These are phyloP conservation scores for Synergus laeviventris DNA, from an alignment of 2,888 invertebrate species.

Conservation along the genomic window DNA sequence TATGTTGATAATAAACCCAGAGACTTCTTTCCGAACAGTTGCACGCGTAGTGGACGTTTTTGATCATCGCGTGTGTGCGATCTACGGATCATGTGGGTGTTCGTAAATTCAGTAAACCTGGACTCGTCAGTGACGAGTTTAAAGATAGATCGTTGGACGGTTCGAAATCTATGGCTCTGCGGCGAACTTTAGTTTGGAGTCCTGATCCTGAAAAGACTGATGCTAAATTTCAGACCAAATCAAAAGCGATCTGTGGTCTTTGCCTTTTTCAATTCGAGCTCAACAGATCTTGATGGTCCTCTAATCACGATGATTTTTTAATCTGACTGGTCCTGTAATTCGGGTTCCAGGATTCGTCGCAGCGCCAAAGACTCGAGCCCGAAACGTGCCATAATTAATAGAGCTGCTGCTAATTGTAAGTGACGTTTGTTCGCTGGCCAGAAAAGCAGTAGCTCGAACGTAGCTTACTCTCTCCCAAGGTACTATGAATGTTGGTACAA, in stretches of 20 bases:
- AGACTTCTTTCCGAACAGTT: conserved; percentile 29
- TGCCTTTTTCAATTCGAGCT: conserved; percentile 33
- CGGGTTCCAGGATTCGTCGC: conserved; percentile 34
- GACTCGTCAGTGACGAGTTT: conserved; percentile 28
- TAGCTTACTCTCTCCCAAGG: conserved; percentile 55
- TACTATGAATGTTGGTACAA: conserved; percentile 67
- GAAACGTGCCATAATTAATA: conserved; percentile 72
- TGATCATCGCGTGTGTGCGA: neutral
- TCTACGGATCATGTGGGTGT: conserved; percentile 5
- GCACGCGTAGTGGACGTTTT: conserved; percentile 21
- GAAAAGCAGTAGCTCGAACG: conserved; percentile 40
- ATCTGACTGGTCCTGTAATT: neutral
- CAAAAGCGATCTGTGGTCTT: conserved; percentile 30
- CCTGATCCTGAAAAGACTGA: conserved; percentile 29
- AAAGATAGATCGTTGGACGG: conserved; percentile 31
- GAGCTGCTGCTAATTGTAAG: conserved; percentile 47
- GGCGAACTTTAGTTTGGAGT: neutral
- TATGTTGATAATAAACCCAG: conserved; percentile 48
- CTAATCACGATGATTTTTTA: neutral
- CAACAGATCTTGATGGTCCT: neutral
- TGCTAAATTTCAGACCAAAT: conserved; percentile 34
- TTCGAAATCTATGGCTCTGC: conserved; percentile 13
- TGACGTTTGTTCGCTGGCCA: conserved; percentile 40
- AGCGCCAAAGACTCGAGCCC: conserved; percentile 57
- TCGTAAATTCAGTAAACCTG: conserved; percentile 18